These are phyloP conservation scores for Oscheius sp. DNA, from an alignment of 1,140 invertebrate genomes.

Conservation along the genomic window DNA sequence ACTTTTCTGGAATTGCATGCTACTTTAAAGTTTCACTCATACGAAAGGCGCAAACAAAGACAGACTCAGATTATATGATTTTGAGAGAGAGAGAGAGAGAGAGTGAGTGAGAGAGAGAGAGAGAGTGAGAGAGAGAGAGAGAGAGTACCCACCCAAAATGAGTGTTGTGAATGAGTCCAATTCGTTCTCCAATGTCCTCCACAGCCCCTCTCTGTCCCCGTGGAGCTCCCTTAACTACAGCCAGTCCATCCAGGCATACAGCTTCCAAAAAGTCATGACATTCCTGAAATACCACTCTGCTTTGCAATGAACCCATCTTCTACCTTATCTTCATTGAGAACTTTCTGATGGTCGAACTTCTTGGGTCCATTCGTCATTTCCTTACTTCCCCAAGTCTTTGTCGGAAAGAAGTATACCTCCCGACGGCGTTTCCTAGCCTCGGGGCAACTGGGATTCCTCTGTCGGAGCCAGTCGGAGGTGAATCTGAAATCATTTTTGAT, in stretches of 20 bases:
- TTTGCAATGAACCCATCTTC: not conserved
- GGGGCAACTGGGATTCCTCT: conserved; percentile 41
- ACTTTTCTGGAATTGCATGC: conserved; percentile 45
- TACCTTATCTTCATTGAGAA: conserved; percentile 50
- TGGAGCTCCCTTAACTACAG: conserved; percentile 43
- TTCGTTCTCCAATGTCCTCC: conserved; percentile 47
- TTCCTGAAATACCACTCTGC: conserved; percentile 33
- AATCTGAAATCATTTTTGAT: conserved; percentile 35
- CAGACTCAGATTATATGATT: not conserved
- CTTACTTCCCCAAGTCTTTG: conserved; percentile 43
- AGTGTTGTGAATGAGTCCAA: conserved; percentile 54
- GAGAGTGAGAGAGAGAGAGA: no score
- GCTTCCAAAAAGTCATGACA: conserved; percentile 53
- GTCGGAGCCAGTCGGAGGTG: conserved; percentile 44
- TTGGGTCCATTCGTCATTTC: conserved; percentile 43
- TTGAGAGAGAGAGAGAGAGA: no score
- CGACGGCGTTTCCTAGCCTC: conserved; percentile 33
- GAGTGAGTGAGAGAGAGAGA: no score
- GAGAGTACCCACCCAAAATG: conserved; percentile 56
- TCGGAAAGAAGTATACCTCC: conserved; percentile 44
- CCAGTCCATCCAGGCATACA: conserved; percentile 54
- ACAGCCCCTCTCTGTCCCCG: conserved; percentile 36
- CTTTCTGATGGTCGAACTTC: conserved; percentile 42
- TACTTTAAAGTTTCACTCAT: no score
- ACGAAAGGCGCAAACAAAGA: not conserved